These are phyloP conservation scores for Sorex araneus DNA, from an alignment of 2,113 vertebrate species.

Conservation along the genomic window DNA sequence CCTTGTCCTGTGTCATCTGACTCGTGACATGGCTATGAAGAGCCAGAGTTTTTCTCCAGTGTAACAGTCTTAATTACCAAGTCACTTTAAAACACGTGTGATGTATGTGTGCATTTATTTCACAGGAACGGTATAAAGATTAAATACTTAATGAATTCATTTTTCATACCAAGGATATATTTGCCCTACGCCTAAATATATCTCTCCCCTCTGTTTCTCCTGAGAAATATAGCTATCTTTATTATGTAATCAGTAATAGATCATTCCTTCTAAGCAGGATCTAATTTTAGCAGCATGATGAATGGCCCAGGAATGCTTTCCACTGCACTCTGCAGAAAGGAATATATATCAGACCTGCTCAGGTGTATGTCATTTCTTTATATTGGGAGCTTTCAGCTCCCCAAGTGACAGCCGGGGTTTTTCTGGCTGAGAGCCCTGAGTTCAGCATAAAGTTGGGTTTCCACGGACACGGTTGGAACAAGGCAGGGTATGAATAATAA, in stretches of 20 bases:
- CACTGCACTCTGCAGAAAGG: slow-evolving; percentile 73
- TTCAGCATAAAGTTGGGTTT: neutral
- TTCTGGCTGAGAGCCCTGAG: slow-evolving; percentile 32
- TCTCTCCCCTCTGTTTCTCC: slow-evolving; percentile 84
- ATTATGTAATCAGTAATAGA: slow-evolving; percentile 86
- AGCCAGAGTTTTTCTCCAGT: slow-evolving; percentile 68
- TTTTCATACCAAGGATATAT: slow-evolving; percentile 84
- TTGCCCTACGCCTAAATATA: slow-evolving; percentile 81
- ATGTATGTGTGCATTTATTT: slow-evolving; percentile 86
- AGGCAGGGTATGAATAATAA: neutral
- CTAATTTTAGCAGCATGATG: slow-evolving; percentile 86
- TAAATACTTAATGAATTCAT: slow-evolving; percentile 87
- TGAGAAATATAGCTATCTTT: slow-evolving; percentile 86
- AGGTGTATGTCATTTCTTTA: slow-evolving; percentile 78
- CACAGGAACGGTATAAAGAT: slow-evolving; percentile 84
- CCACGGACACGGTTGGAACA: neutral
- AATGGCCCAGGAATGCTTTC: slow-evolving; percentile 68
- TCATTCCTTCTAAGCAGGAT: slow-evolving; percentile 85
- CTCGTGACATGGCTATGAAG: slow-evolving; percentile 5
- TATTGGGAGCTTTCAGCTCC: neutral
- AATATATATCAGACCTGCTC: slow-evolving; percentile 82
- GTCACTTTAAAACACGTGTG: slow-evolving; percentile 82
- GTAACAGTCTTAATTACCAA: slow-evolving; percentile 85
- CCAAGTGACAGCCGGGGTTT: slow-evolving; percentile 27
- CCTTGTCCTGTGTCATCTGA: neutral